Conservation (phyloP, 2,888 invertebrate genomes). For the Acronicta psi region DNA sequence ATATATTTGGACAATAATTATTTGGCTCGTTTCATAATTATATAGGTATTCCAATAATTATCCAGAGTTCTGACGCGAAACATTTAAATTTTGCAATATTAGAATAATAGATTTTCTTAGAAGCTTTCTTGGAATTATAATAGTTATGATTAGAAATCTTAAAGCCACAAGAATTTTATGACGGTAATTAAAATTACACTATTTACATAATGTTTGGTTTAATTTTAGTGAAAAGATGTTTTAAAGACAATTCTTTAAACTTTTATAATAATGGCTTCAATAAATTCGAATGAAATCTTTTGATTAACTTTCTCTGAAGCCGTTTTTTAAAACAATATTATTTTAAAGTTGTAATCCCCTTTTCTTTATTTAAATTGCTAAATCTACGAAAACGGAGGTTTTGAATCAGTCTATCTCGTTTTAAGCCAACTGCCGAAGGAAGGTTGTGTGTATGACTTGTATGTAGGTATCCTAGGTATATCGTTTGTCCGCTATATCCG, state of each 20-base stretch:
- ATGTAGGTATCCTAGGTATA: too few relatives aligned
- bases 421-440: too few relatives aligned
- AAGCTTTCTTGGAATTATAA: background rate
- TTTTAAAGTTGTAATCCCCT: background rate
- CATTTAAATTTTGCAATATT: background rate
- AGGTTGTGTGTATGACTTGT: too few relatives aligned
- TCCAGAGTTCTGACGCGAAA: constrained; percentile 2
- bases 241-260: background rate
- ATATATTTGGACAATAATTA: constrained; percentile 10
- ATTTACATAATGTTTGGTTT: constrained; percentile 8
- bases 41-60: constrained; percentile 3
- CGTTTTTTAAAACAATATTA: constrained; percentile 1
- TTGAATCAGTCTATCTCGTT: too few relatives aligned
- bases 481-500: too few relatives aligned
- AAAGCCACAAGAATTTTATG: background rate
- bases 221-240: constrained; percentile 8
- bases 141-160: background rate
- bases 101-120: background rate
- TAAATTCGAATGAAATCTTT: constrained; percentile 2
- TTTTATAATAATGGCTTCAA: constrained; percentile 2
- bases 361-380: background rate
- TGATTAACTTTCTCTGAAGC: background rate
- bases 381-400: too few relatives aligned
- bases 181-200: constrained; percentile 27
- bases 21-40: constrained; percentile 8